Conservation (phyloP, 1,140 invertebrate genomes). For the Delia radicum region DNA sequence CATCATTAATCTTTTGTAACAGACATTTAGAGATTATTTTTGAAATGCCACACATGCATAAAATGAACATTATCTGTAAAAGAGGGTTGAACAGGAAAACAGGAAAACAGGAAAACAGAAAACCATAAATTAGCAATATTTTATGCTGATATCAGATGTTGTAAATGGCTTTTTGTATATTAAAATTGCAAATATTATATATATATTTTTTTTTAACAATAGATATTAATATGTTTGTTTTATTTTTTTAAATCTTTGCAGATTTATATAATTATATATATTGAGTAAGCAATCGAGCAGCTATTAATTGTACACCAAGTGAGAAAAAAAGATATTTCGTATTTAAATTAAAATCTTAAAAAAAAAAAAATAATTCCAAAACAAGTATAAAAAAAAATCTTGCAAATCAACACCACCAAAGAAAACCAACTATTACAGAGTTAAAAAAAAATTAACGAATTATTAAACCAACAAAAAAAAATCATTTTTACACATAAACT, state of each 20-base stretch:
- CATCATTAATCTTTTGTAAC: background rate
- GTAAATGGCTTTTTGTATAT: too few relatives aligned
- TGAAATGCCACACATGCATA: too few relatives aligned
- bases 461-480: constrained; percentile 33
- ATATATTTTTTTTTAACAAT: too few relatives aligned
- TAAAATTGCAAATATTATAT: too few relatives aligned
- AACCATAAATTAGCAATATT: background rate
- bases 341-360: constrained; percentile 18
- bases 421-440: constrained; percentile 50
- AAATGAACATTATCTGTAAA: too few relatives aligned
- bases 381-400: constrained; percentile 21
- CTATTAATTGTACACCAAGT: constrained; percentile 35
- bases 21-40: background rate
- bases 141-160: background rate
- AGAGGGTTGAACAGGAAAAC: too few relatives aligned
- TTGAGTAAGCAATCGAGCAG: constrained; percentile 53
- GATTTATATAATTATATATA: constrained; percentile 38
- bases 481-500: constrained; percentile 26
- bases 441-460: constrained; percentile 35
- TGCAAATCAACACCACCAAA: constrained; percentile 54
- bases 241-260: constrained; percentile 29
- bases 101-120: too few relatives aligned
- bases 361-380: constrained; percentile 21
- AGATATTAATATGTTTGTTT: background rate
- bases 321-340: constrained; percentile 13